Conservation (phyloP, 2,113 vertebrate species). For the Platichthys stellatus region DNA sequence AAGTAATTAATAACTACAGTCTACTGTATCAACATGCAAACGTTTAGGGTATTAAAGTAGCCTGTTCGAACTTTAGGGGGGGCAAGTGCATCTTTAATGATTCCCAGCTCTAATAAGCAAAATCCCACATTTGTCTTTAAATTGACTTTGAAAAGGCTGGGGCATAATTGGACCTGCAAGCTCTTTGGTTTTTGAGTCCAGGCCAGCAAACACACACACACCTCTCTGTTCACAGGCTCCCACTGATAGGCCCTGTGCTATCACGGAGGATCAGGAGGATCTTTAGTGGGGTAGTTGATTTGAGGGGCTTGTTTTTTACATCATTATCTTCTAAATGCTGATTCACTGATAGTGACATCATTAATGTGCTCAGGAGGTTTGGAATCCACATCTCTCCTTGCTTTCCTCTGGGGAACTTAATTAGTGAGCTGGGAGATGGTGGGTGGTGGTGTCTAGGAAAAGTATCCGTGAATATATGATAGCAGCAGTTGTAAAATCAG, state of each 20-base stretch:
- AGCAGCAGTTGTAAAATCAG: conserved; percentile 3
- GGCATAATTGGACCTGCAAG: conserved; percentile 36
- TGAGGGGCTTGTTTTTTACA: conserved; percentile 20
- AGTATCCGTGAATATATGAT: conserved; percentile 1
- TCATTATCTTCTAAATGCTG: conserved; percentile 48
- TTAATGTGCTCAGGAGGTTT: conserved; percentile 33
- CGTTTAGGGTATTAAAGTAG: not conserved
- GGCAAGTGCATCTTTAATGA: not conserved
- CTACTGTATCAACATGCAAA: not conserved
- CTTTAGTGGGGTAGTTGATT: conserved; percentile 7
- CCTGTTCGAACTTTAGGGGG: not conserved
- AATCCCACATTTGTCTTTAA: conserved; percentile 28
- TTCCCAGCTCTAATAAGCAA: conserved; percentile 17
- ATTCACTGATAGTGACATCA: conserved; percentile 45
- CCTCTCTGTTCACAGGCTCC: conserved; percentile 6
- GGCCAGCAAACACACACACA: not conserved
- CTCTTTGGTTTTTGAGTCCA: not conserved
- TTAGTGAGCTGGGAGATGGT: conserved; percentile 3
- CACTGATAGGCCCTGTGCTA: not conserved
- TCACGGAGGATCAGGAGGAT: conserved; percentile 16
- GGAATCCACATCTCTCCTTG: conserved; percentile 11
- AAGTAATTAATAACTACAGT: not conserved
- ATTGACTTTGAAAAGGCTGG: conserved; percentile 7
- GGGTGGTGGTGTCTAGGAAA: not conserved
- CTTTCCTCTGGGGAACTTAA: conserved; percentile 39